Conservation (phyloP, 2,888 invertebrate genomes). For the Hyppa rectilinea region DNA sequence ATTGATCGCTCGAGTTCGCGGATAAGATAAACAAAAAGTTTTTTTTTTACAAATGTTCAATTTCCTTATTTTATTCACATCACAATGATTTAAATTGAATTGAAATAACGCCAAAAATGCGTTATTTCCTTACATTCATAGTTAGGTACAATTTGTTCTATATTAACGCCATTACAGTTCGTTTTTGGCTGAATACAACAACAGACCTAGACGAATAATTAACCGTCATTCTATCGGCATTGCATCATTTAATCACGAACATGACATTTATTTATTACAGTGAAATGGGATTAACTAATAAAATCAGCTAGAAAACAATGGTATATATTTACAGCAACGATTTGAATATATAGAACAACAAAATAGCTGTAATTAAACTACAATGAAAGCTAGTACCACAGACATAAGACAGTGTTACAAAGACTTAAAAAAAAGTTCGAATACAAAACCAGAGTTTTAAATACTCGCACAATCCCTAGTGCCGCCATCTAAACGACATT, state of each 20-base stretch:
- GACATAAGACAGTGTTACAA: constrained; percentile 45
- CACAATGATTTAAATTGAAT: constrained; percentile 59
- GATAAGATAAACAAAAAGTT: constrained; percentile 30
- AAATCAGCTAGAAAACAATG: constrained; percentile 60
- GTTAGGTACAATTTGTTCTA: constrained; percentile 62
- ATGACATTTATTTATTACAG: constrained; percentile 38
- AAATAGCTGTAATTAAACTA: constrained; percentile 34
- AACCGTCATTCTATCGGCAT: constrained; percentile 6
- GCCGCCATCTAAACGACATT: constrained; percentile 21
- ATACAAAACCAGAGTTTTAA: neutral
- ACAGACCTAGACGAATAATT: constrained; percentile 24
- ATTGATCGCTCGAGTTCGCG: constrained; percentile 26
- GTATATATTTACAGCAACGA: constrained; percentile 58
- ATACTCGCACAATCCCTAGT: constrained; percentile 15
- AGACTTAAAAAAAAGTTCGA: neutral
- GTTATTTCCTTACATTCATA: constrained; percentile 52
- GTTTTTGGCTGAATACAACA: constrained; percentile 43
- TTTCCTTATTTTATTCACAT: constrained; percentile 47
- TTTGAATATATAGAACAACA: constrained; percentile 45
- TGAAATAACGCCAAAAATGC: constrained; percentile 50
- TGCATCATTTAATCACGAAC: constrained; percentile 17
- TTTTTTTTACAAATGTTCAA: constrained; percentile 19
- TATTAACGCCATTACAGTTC: constrained; percentile 42
- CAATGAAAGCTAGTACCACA: constrained; percentile 46
- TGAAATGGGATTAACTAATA: constrained; percentile 54